phyloP scores from a whole-genome alignment of 2,797 vertebrate genomes.

The Protosalanx chinensis region DNA sequence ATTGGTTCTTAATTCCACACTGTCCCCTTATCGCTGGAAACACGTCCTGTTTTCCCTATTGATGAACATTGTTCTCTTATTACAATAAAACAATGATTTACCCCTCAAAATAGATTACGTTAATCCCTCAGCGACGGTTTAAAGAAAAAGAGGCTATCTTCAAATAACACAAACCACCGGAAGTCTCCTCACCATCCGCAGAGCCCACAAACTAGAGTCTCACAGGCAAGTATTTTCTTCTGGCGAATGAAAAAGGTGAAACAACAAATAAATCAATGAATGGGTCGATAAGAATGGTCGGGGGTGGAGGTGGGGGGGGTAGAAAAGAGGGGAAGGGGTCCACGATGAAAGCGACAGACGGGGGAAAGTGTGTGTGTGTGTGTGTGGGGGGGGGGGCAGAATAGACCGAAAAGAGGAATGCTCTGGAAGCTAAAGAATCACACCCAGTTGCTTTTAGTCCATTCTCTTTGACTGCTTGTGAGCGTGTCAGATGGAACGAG shows the following conservation, averaged over 20 bases:
- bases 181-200: constrained; percentile 36
- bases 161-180: constrained; percentile 21
- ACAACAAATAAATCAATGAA: constrained; percentile 46
- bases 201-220: constrained; percentile 29
- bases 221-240: constrained; percentile 21
- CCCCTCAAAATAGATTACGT: background rate
- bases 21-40: constrained; percentile 10
- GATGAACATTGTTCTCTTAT: constrained; percentile 30
- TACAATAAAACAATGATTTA: constrained; percentile 1
- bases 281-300: constrained; percentile 36
- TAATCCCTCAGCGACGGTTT: constrained; percentile 2
- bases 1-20: constrained; percentile 35
- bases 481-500: constrained; percentile 55
- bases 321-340: constrained; percentile 6
- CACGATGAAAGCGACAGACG: constrained; percentile 38
- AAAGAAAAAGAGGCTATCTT: constrained; percentile 16
- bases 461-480: constrained; percentile 60
- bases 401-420: constrained; percentile 30
- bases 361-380: constrained; percentile 37
- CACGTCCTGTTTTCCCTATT: constrained; percentile 17
- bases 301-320: constrained; percentile 24
- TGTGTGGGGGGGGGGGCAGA: constrained; percentile 15
- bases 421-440: constrained; percentile 40
- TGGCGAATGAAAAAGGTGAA: constrained; percentile 27
- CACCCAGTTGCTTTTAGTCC: constrained; percentile 53